Conservation (phyloP, 2,888 invertebrate species). For the Iselma pallidipennis region DNA sequence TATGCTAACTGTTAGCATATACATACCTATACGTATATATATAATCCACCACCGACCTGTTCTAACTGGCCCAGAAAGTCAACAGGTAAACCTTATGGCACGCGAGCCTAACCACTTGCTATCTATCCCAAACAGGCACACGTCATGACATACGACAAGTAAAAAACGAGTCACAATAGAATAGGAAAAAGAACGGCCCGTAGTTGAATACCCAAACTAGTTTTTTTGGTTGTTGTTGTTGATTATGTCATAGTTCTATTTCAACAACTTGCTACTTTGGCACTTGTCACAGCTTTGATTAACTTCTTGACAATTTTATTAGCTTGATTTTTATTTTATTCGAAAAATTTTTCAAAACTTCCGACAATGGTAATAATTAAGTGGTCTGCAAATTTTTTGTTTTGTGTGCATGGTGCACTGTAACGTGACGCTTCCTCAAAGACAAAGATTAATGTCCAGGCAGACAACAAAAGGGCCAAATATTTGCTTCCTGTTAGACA, state of each 20-base stretch:
- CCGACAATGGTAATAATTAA: neutral
- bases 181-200: neutral
- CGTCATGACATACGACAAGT: neutral
- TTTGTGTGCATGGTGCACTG: slow-evolving; percentile 22
- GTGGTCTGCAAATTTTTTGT: neutral
- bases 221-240: slow-evolving; percentile 9
- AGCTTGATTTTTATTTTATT: neutral
- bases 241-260: slow-evolving; percentile 7
- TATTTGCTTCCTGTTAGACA: slow-evolving; percentile 38
- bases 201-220: neutral
- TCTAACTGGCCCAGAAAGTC: slow-evolving; percentile 4
- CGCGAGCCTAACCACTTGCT: neutral
- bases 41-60: slow-evolving; percentile 2
- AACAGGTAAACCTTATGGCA: slow-evolving; percentile 6
- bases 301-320: neutral
- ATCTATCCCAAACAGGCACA: neutral
- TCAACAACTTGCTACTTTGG: neutral
- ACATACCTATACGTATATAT: neutral
- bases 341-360: neutral
- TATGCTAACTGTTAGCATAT: neutral
- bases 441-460: slow-evolving; percentile 44
- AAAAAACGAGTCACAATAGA: neutral
- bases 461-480: slow-evolving; percentile 44
- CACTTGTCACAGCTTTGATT: neutral
- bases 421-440: slow-evolving; percentile 42